phyloP scores from a whole-genome alignment of 2,888 invertebrate genomes.

The Thyatira batis region DNA sequence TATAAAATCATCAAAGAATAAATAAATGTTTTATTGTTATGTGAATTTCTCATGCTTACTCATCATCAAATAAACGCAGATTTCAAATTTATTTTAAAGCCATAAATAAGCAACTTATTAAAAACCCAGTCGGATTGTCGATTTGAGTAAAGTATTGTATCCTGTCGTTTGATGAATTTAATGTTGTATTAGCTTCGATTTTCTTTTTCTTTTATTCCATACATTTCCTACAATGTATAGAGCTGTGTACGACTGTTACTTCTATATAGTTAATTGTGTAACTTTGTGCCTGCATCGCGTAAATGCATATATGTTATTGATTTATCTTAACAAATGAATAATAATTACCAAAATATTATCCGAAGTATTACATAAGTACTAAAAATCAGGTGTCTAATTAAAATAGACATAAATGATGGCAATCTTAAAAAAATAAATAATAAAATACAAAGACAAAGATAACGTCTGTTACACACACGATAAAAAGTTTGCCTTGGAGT shows the following conservation, averaged over 20 bases:
- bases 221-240: too few species aligned
- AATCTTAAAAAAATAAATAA: background rate
- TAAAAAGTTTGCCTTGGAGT: background rate
- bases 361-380: background rate
- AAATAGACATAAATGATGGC: background rate
- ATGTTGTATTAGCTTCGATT: too few species aligned
- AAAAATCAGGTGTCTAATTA: background rate
- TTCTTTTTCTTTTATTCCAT: too few species aligned
- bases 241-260: too few species aligned
- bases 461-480: background rate
- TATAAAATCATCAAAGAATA: background rate
- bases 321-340: too few species aligned
- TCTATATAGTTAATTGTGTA: too few species aligned
- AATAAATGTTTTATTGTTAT: background rate
- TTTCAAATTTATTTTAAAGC: background rate
- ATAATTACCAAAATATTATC: too few species aligned
- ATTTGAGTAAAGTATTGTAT: too few species aligned
- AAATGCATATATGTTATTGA: too few species aligned
- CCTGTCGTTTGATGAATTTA: too few species aligned
- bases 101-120: background rate
- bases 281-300: too few species aligned
- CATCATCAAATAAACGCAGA: too few species aligned
- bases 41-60: background rate
- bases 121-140: background rate
- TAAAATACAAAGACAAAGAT: background rate